phyloP scores from a whole-genome alignment of 2,113 vertebrate genomes.

The Oncorhynchus clarkii region DNA sequence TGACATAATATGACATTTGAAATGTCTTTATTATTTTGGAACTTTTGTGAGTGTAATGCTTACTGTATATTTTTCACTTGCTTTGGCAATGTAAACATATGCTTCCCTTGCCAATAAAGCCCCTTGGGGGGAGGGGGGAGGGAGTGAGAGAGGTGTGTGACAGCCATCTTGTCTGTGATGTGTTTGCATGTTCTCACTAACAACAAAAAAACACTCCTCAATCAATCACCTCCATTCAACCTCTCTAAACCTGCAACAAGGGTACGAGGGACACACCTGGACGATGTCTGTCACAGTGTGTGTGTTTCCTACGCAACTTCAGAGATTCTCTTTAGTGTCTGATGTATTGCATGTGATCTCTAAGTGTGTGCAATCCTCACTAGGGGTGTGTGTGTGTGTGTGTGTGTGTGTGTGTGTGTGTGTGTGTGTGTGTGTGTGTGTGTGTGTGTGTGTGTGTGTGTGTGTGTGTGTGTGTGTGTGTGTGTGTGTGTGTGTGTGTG shows the following conservation, averaged over 20 bases:
- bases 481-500: conserved; percentile 13
- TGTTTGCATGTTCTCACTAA: conserved; percentile 47
- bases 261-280: not conserved
- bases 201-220: not conserved
- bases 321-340: not conserved
- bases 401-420: not conserved
- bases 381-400: conserved; percentile 4
- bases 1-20: conserved; percentile 65
- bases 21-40: not conserved
- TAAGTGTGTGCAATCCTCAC: conserved; percentile 1
- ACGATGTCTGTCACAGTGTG: not conserved
- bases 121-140: conserved; percentile 35
- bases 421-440: conserved; percentile 12
- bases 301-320: not conserved
- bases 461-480: conserved; percentile 9
- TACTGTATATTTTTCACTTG: too few relatives aligned
- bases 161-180: conserved; percentile 41
- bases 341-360: conserved; percentile 2
- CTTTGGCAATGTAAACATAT: too few relatives aligned
- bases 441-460: not conserved
- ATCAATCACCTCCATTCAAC: conserved; percentile 41
- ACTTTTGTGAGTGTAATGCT: too few relatives aligned
- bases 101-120: too few relatives aligned
- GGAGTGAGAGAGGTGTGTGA: conserved; percentile 37
- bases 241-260: not conserved